phyloP scores from a whole-genome alignment of 2,797 vertebrate genomes.

The Lates japonicus region DNA sequence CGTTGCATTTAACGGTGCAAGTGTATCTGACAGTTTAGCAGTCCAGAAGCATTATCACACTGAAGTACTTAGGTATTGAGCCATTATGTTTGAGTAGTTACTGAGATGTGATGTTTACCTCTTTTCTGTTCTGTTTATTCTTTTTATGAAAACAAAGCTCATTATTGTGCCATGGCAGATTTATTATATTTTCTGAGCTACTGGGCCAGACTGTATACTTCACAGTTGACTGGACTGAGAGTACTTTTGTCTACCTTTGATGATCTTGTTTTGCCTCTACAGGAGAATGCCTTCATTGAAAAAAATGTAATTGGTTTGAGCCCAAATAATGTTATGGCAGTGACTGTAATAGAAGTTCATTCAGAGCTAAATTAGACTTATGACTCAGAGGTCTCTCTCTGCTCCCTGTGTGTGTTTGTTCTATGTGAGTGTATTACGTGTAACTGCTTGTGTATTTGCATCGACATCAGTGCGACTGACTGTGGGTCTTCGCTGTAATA shows the following conservation, averaged over 20 bases:
- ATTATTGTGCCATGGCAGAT: conserved; percentile 31
- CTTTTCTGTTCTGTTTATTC: conserved; percentile 19
- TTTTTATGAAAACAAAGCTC: conserved; percentile 41
- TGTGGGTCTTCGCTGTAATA: neutral
- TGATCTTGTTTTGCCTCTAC: conserved; percentile 51
- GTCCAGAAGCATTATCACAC: neutral
- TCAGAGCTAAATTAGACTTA: conserved; percentile 47
- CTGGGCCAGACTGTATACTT: conserved; percentile 1
- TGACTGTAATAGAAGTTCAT: conserved; percentile 46
- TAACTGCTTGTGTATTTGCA: conserved; percentile 27
- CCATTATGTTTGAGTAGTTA: conserved; percentile 5
- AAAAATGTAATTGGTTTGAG: conserved; percentile 50
- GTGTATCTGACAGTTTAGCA: neutral
- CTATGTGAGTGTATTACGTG: neutral
- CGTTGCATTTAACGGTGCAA: neutral
- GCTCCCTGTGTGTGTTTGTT: conserved; percentile 13
- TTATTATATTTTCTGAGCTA: conserved; percentile 40
- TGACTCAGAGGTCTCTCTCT: conserved; percentile 43
- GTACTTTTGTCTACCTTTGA: conserved; percentile 42
- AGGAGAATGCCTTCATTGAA: conserved; percentile 32
- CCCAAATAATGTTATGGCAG: conserved; percentile 47
- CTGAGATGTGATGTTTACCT: conserved; percentile 9
- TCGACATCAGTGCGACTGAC: neutral
- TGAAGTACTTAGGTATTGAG: conserved; percentile 15
- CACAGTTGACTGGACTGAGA: conserved; percentile 26